Base-by-base conservation (phyloP, 1,140 invertebrate genomes). In the Scaptomyza montana region DNA sequence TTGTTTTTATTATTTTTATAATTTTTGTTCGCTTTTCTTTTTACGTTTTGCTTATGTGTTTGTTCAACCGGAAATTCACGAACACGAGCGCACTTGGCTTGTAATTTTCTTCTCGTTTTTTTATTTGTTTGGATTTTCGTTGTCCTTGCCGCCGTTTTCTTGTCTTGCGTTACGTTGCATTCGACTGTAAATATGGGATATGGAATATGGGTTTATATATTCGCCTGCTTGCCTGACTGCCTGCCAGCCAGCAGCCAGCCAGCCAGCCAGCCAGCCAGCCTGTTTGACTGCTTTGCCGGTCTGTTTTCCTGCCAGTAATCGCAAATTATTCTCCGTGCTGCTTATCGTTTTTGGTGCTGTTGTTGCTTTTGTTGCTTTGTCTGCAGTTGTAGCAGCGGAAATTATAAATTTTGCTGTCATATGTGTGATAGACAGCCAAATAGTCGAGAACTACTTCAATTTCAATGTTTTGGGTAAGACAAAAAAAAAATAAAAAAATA, bases 31-130 rank as follows among this genome's bases (percentile, higher is more conserved):
- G 84, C 79, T 80, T 82, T 82, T 87, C 82, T 77, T 78, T 89
- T 89, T 36, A 74, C 87, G 72, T 87, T 89, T 87, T 75, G 84
- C 73, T 90, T 90, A 91, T 91, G 79, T 90, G 78, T 90, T 90
- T 86, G 85, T 90, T 91, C 89, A 91, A 91, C 89, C 89, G 85
- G 89, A 91, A 91, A 85, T 90, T 79, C 86, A 90, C 86, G 86
- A 90, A 90, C 81, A 81, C 80, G 84, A 90, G 80, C 81, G 77
- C 86, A 85, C 86, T 89, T 81, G 81, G 66, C 72, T 79, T 85
- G 78, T 85, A 80, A 77, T 74, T 65, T 74, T 74, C 39, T 79
- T 49, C 69, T 66, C 57, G 43, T 45, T 61, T 57, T 62, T 61
- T 64, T 54, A 50, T 59, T 54, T 41, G 50, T 61, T 45, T 47